These are phyloP conservation scores for Chaunax sp. DNA, from an alignment of 2,797 vertebrate genomes.

Conservation along the genomic window DNA sequence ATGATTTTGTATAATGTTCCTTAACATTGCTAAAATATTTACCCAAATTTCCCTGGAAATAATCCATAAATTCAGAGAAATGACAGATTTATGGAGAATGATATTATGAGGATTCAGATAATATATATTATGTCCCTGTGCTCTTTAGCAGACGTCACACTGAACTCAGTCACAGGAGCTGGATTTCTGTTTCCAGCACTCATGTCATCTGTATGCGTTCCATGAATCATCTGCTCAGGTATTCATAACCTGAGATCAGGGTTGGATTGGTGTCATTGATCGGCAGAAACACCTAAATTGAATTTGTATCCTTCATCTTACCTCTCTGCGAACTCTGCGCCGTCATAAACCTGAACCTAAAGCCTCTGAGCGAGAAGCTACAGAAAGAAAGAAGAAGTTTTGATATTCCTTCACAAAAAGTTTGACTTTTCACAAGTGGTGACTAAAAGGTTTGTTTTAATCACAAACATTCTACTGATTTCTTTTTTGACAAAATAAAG, in stretches of 20 bases:
- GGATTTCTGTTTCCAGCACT: no score
- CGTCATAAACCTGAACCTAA: conserved; percentile 58
- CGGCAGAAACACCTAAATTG: conserved; percentile 77
- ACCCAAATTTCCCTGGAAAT: no score
- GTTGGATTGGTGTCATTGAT: conserved; percentile 81
- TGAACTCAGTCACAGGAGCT: no score
- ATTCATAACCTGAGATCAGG: conserved; percentile 81
- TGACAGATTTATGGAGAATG: no score
- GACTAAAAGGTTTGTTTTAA: neutral
- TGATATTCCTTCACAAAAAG: neutral
- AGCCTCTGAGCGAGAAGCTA: conserved; percentile 23
- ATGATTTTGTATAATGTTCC: no score
- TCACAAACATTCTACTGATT: no score
- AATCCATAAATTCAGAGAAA: no score
- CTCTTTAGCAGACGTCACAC: no score
- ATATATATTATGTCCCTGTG: no score
- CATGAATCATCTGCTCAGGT: conserved; percentile 69
- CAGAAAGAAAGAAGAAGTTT: conserved; percentile 12
- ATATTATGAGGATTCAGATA: no score
- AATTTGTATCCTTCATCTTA: conserved; percentile 80
- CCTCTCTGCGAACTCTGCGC: conserved; percentile 50
- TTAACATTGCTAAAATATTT: no score
- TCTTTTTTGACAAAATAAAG: neutral
- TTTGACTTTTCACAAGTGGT: conserved; percentile 22
- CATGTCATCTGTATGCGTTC: conserved; percentile 71